Conservation (phyloP, 2,888 invertebrate species). For the Drosophila trichaetosa region DNA sequence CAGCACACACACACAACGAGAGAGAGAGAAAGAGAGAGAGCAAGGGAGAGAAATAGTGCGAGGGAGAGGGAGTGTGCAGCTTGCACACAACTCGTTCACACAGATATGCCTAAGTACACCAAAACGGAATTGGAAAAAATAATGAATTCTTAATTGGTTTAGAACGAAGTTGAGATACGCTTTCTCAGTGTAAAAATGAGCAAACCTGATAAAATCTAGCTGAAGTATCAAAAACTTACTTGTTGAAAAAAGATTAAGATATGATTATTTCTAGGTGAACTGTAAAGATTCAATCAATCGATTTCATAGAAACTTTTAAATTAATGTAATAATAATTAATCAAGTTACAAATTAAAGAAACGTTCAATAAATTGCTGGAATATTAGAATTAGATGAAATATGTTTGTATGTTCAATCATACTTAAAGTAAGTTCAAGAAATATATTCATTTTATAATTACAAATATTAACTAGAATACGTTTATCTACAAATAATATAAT, state of each 20-base stretch:
- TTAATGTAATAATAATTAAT: background rate
- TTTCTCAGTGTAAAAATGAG: background rate
- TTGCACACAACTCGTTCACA: conserved; percentile 31
- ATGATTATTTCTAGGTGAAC: background rate
- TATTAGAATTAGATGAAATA: background rate
- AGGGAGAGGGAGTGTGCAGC: background rate
- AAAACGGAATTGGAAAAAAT: conserved; percentile 68
- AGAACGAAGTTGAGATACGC: conserved; percentile 39
- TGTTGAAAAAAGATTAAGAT: background rate
- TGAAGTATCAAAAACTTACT: background rate
- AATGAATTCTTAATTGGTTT: conserved; percentile 56
- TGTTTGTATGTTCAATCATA: background rate
- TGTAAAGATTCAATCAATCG: background rate
- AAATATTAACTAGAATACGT: background rate
- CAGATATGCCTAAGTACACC: conserved; percentile 48
- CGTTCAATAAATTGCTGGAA: no score
- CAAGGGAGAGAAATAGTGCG: background rate
- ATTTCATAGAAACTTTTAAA: background rate
- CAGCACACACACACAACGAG: conserved; percentile 35
- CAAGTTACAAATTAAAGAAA: background rate
- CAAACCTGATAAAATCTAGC: background rate
- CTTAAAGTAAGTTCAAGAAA: background rate
- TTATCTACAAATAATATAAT: background rate
- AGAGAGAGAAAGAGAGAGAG: background rate
- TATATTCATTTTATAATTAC: background rate